Evolutionary conservation across 2,888 invertebrate genomes (phyloP).

Genomic region (Boloria selene): DNA sequence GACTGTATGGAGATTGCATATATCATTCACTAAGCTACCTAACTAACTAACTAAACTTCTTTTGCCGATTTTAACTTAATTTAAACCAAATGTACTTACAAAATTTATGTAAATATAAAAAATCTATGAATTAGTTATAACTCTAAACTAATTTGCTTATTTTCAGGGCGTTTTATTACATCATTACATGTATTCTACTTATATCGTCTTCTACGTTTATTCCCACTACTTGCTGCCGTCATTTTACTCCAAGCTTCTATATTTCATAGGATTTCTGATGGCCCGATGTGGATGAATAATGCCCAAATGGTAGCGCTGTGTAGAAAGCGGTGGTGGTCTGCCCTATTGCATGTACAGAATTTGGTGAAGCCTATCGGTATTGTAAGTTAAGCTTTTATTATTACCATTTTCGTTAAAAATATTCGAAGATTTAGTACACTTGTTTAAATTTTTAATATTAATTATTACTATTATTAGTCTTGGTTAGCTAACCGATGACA

Average conservation of each 20-base stretch:
- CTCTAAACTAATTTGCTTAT: not conserved
- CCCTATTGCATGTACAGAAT: constrained; percentile 50
- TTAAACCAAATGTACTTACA: too few relatives aligned
- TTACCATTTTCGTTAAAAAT: not conserved
- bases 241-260: constrained; percentile 59
- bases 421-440: too few relatives aligned
- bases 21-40: too few relatives aligned
- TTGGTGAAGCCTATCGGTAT: constrained; percentile 40
- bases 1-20: too few relatives aligned
- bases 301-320: constrained; percentile 44
- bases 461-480: too few relatives aligned
- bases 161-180: constrained; percentile 54
- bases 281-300: constrained; percentile 54
- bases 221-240: constrained; percentile 56
- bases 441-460: too few relatives aligned
- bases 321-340: constrained; percentile 49
- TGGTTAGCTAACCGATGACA: too few relatives aligned
- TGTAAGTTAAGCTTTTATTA: constrained; percentile 24
- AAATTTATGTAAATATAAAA: too few relatives aligned
- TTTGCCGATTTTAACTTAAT: too few relatives aligned
- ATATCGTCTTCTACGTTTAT: constrained; percentile 61
- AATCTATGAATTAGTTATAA: too few relatives aligned
- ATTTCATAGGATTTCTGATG: constrained; percentile 56
- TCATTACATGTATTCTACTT: constrained; percentile 64
- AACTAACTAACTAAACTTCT: too few relatives aligned